Conservation (phyloP, 2,113 vertebrate genomes). For the Ariopsis seemanni region DNA sequence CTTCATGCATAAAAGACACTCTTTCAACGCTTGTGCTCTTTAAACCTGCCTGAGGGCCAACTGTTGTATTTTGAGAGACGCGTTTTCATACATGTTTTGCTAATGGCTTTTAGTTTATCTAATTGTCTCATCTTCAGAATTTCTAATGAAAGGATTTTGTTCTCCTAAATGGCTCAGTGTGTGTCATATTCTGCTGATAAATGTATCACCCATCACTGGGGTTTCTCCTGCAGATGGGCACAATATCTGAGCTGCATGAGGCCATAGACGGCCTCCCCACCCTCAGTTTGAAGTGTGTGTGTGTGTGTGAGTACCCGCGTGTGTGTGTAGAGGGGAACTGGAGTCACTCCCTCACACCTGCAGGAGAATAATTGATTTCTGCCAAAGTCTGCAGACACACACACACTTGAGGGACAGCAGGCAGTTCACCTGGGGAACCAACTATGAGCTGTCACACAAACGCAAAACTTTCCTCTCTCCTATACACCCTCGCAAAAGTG, state of each 20-base stretch:
- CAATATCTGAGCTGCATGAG: slow-evolving; percentile 31
- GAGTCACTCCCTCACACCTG: slow-evolving; percentile 54
- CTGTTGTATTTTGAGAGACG: not conserved
- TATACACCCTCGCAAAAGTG: slow-evolving; percentile 15
- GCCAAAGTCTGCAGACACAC: slow-evolving; percentile 29
- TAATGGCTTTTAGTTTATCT: not conserved
- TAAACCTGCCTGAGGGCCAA: not conserved
- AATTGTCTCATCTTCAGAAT: slow-evolving; percentile 8
- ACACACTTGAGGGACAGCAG: slow-evolving; percentile 45
- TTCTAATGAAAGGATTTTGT: slow-evolving; percentile 25
- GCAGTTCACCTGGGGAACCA: slow-evolving; percentile 41
- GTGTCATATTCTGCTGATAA: not conserved
- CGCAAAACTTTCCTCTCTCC: slow-evolving; percentile 43
- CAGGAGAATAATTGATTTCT: slow-evolving; percentile 58
- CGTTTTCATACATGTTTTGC: not conserved
- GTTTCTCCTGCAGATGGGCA: slow-evolving; percentile 18
- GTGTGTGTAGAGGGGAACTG: slow-evolving; percentile 11
- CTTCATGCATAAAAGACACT: slow-evolving; percentile 6
- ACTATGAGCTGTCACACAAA: slow-evolving; percentile 49
- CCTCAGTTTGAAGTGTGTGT: slow-evolving; percentile 10
- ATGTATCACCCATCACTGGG: not conserved
- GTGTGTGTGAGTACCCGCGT: slow-evolving; percentile 1
- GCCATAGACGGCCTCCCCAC: slow-evolving; percentile 19
- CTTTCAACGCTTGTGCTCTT: not conserved
- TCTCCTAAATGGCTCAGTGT: not conserved